Conservation (phyloP, 2,113 vertebrate species). For the Ibidorhyncha struthersii region DNA sequence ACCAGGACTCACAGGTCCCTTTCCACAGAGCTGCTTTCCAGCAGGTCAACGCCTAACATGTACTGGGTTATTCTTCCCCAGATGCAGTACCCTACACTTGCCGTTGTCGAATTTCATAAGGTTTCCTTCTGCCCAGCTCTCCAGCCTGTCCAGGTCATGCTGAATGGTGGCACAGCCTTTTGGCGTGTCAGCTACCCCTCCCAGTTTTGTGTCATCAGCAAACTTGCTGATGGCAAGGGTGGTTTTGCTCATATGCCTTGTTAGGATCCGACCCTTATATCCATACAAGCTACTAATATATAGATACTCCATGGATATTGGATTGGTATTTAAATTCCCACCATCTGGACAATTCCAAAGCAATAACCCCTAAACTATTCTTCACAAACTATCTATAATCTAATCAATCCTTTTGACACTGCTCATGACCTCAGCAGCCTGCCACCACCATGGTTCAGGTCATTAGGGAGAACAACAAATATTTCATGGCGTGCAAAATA, state of each 20-base stretch:
- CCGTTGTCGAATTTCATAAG: too few relatives aligned
- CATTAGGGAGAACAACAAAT: neutral
- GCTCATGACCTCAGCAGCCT: neutral
- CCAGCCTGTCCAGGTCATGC: too few relatives aligned
- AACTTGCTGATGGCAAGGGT: too few relatives aligned
- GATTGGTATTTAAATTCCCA: neutral
- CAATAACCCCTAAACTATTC: neutral
- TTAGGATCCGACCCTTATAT: neutral
- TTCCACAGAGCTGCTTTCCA: too few relatives aligned
- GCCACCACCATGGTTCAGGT: neutral
- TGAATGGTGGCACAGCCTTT: too few relatives aligned
- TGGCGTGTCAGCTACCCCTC: too few relatives aligned
- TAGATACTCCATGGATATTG: neutral
- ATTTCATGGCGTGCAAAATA: neutral
- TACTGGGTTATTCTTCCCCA: too few relatives aligned
- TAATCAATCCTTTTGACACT: neutral
- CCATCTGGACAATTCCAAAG: neutral
- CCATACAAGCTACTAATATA: neutral
- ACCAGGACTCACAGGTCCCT: too few relatives aligned
- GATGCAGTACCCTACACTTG: too few relatives aligned
- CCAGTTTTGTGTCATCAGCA: too few relatives aligned
- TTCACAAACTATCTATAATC: neutral
- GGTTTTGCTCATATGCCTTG: neutral
- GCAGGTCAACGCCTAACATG: too few relatives aligned
- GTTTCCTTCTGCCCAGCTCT: too few relatives aligned